phyloP scores from a whole-genome alignment of 2,888 invertebrate species.

The Athalia cordata region DNA sequence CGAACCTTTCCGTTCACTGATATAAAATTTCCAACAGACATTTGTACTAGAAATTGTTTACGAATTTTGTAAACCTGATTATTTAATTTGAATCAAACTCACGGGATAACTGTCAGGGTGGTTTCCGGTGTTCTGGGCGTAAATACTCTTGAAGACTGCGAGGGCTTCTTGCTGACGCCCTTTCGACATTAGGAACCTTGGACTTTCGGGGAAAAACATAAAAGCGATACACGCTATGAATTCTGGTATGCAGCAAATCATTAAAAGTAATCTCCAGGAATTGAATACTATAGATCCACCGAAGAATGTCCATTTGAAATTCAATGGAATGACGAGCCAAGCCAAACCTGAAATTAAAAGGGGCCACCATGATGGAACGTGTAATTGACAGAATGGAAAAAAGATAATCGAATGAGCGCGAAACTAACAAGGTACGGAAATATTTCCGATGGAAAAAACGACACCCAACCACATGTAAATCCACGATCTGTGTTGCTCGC shows the following conservation, averaged over 20 bases:
- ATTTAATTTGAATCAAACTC: slow-evolving; percentile 46
- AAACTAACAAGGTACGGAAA: slow-evolving; percentile 77
- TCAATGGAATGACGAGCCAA: slow-evolving; percentile 82
- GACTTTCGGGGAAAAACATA: slow-evolving; percentile 84
- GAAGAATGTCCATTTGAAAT: slow-evolving; percentile 75
- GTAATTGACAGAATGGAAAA: not conserved
- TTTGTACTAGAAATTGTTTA: too few relatives aligned
- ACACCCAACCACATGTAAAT: slow-evolving; percentile 70
- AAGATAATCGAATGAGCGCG: not conserved
- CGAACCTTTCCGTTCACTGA: too few relatives aligned
- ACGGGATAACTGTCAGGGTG: slow-evolving; percentile 81
- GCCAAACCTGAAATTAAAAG: slow-evolving; percentile 76
- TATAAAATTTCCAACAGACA: too few relatives aligned
- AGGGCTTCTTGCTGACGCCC: slow-evolving; percentile 82
- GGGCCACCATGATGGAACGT: not conserved
- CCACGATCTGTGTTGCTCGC: slow-evolving; percentile 63
- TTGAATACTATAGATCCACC: slow-evolving; percentile 73
- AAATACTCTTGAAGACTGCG: slow-evolving; percentile 80
- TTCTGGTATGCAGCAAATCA: slow-evolving; percentile 81
- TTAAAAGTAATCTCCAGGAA: slow-evolving; percentile 80
- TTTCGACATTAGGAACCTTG: slow-evolving; percentile 84
- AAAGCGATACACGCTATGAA: slow-evolving; percentile 80
- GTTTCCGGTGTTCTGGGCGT: slow-evolving; percentile 80
- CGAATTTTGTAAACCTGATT: too few relatives aligned
- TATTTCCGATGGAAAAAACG: slow-evolving; percentile 67